A percentile compares a stretch with the other conserved stretches of the same genome.
These are phyloP conservation scores for Linnaemya tessellans DNA, from an alignment of 2,888 invertebrate genomes.

Conservation along the genomic window DNA sequence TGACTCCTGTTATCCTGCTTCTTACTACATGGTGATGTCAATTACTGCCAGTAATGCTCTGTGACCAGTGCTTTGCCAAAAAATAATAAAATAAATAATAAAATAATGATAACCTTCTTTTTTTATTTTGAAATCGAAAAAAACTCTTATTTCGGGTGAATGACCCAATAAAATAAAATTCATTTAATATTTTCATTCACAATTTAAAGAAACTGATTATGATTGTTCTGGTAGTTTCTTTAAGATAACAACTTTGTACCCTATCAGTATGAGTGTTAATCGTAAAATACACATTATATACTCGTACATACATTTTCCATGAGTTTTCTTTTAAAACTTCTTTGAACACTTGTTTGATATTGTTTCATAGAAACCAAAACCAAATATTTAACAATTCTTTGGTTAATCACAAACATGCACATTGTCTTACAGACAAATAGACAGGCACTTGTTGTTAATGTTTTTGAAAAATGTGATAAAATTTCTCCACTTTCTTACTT, in stretches of 20 bases:
- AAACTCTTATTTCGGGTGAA: background rate
- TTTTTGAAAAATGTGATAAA: slow-evolving; percentile 25
- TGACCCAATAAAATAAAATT: background rate
- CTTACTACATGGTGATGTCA: no score
- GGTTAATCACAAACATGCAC: slow-evolving; percentile 2
- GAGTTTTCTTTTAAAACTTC: background rate
- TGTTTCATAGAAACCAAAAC: background rate
- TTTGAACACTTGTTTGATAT: slow-evolving; percentile 17
- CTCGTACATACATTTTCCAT: background rate
- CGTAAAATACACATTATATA: background rate
- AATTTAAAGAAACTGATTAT: background rate
- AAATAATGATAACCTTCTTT: background rate
- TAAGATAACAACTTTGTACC: background rate
- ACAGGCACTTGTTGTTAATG: slow-evolving; percentile 51
- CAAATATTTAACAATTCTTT: slow-evolving; percentile 13
- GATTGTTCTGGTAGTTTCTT: background rate
- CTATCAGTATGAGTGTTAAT: background rate
- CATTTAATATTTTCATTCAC: background rate
- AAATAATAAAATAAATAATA: no score
- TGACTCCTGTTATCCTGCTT: no score
- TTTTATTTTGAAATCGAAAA: background rate
- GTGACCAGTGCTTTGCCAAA: no score
- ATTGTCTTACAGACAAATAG: background rate
- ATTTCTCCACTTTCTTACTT: slow-evolving; percentile 20
- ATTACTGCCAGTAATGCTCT: no score